Percentiles rank a stretch among this genome's conserved stretches.
These are phyloP conservation scores for Pluvialis apricaria DNA, from an alignment of 2,113 vertebrate genomes.

Conservation along the genomic window DNA sequence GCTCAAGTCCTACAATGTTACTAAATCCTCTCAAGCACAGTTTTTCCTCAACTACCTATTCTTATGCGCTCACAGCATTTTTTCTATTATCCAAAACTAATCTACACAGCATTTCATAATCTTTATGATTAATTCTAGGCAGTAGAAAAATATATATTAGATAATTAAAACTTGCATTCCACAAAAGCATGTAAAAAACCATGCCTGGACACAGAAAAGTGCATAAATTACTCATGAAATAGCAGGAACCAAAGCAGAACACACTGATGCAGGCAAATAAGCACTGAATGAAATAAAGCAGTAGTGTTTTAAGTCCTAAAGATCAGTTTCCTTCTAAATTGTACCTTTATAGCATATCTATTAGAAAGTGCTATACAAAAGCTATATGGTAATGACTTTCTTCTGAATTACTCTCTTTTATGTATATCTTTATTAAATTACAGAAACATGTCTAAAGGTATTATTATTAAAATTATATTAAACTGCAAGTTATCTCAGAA, in stretches of 20 bases:
- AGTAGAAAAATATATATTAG: neutral
- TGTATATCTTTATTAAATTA: neutral
- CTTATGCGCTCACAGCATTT: neutral
- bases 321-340: neutral
- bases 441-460: neutral
- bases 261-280: neutral
- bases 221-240: neutral
- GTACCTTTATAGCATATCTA: neutral
- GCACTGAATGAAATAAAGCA: neutral
- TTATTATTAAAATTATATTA: neutral
- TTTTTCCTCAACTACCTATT: neutral
- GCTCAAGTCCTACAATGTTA: neutral
- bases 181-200: neutral
- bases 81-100: neutral
- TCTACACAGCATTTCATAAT: neutral
- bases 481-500: neutral
- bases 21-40: neutral
- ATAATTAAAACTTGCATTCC: neutral
- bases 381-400: neutral
- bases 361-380: neutral
- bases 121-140: neutral
- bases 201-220: neutral
- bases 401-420: neutral
- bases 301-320: neutral
- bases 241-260: neutral